Base-by-base conservation (phyloP, 2,797 vertebrate species). In the Bufotes viridis region DNA sequence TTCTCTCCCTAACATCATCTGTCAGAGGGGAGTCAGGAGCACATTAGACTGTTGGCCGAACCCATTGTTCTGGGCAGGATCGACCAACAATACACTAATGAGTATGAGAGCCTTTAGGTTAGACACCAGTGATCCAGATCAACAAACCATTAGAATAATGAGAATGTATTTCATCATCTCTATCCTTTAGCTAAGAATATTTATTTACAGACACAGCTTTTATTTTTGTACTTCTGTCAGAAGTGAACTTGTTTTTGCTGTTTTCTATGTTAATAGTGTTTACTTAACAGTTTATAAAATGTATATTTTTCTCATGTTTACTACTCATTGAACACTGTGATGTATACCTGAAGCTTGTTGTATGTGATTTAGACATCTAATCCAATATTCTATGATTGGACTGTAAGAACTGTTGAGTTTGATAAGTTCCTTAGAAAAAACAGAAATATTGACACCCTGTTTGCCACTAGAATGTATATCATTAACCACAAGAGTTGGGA, bases 151-250 rank as follows among this genome's bases (percentile, higher is more conserved):
- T 75, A 26, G 34, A 70, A 70, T 15, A 51, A 20, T 22, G 34
- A 34, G 18, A 72, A 51, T 75, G 72, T 49, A 18, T 75, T 51
- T 15, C 10, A 9, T 49, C 0, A 2, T 72, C 18, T 72, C 29
- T 0, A 42, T 42, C 42, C 42, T 42, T 42, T 72, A 17, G 15
- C 5, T 22, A 51, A 75, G n/a, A 75, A 51, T 75, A 53, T 75
- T 75, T 75, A 75, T 75, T 75, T 75, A 75, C 49, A 49, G 72
- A 49, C 72, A 42, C 42, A 42, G 42, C 49, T 74, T 74, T 51
- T 49, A 26, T 74, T 75, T 75, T 75, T 75, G 7, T 51, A 75
- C 12, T 22, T 75, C 9, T 75, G 72, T 51, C 8, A 51, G 8
- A 51, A 75, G 14, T 51, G 17, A 74, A 74, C 72, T 12, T n/a